Conservation (phyloP, 1,140 invertebrate genomes). For the Neoseiulus cucumeris region DNA sequence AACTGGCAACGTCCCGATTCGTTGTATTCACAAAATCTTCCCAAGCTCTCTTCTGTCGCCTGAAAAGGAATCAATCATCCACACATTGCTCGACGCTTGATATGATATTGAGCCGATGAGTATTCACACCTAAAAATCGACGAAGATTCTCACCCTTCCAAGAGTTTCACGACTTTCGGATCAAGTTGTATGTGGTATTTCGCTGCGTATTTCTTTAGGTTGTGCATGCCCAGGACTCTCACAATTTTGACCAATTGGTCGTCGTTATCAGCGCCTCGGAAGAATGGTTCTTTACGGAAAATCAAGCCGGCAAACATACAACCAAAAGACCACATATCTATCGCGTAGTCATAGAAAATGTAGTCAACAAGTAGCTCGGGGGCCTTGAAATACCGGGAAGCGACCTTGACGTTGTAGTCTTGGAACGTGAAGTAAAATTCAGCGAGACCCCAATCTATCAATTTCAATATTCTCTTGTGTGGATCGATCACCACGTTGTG, state of each 20-base stretch:
- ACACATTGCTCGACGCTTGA: too few species aligned
- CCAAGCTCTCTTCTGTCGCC: conserved; percentile 97
- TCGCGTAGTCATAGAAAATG: conserved; percentile 96
- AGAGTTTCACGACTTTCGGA: too few species aligned
- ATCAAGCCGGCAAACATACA: conserved; percentile 99
- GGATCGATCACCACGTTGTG: conserved; percentile 99
- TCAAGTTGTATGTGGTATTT: too few species aligned
- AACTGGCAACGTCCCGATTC: conserved; percentile 94
- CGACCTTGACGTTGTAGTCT: conserved; percentile 94
- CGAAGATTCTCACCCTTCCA: background rate
- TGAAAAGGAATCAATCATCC: conserved; percentile 26
- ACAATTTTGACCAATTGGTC: conserved; percentile 42
- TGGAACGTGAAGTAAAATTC: conserved; percentile 98
- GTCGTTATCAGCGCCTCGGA: conserved; percentile 98
- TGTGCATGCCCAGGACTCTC: too few species aligned
- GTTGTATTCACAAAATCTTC: conserved; percentile 97
- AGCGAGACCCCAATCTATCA: conserved; percentile 97
- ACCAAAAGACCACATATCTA: conserved; percentile 97
- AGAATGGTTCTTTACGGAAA: conserved; percentile 98
- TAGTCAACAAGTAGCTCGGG: conserved; percentile 94
- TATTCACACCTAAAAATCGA: too few species aligned
- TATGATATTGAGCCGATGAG: too few species aligned
- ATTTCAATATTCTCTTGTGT: conserved; percentile 75
- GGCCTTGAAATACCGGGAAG: conserved; percentile 88
- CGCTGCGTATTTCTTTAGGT: too few species aligned